Percentiles rank a stretch among this genome's conserved stretches.
Conservation (phyloP, 2,113 vertebrate species). For the Strigops habroptila region DNA sequence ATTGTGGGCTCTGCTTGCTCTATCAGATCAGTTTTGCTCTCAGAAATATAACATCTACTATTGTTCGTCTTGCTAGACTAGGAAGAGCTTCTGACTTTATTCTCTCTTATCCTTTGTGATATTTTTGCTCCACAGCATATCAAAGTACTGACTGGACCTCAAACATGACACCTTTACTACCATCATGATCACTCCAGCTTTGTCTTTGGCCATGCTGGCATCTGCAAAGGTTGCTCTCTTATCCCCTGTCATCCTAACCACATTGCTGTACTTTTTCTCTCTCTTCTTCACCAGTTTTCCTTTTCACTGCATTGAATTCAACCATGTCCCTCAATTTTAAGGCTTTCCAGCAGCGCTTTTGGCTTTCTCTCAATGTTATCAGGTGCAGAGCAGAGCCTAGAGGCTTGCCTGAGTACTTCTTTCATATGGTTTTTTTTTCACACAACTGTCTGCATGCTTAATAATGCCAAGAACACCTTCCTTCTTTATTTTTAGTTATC, state of each 20-base stretch:
- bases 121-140: neutral
- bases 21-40: neutral
- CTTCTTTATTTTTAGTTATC: neutral
- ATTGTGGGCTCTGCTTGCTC: neutral
- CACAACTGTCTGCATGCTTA: neutral
- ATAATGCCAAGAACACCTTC: neutral
- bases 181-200: neutral
- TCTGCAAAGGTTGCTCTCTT: neutral
- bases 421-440: accelerated
- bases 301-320: neutral
- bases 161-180: neutral
- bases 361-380: neutral
- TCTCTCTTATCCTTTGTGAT: neutral
- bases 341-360: neutral
- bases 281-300: neutral
- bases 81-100: neutral
- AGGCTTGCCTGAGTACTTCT: neutral
- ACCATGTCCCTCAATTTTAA: neutral
- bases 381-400: neutral
- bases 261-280: neutral
- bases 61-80: neutral
- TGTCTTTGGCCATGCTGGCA: neutral
- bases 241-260: neutral
- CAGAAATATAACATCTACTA: neutral
- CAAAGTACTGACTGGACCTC: neutral